Percentiles rank a stretch among this genome's conserved stretches.
phyloP scores from a whole-genome alignment of 1,140 invertebrate species.

The Drosophila repletoides region DNA sequence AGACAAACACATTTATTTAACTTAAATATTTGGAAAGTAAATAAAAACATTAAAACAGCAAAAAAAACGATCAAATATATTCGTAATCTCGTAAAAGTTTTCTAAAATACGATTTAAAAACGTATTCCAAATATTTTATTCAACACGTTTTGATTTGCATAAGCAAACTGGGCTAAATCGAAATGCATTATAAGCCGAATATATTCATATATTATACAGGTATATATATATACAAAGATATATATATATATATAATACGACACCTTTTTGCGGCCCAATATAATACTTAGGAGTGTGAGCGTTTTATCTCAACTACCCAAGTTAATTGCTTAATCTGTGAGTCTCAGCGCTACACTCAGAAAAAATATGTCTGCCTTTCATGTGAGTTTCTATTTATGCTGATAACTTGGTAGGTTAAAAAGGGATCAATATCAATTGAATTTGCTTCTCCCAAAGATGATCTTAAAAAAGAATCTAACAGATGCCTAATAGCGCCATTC shows the following conservation, averaged over 20 bases:
- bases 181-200: constrained; percentile 54
- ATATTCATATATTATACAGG: constrained; percentile 38
- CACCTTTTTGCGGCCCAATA: not conserved
- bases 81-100: constrained; percentile 9
- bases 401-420: too few relatives aligned
- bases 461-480: too few relatives aligned
- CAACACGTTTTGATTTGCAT: constrained; percentile 43
- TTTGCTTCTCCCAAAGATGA: too few relatives aligned
- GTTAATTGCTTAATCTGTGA: constrained; percentile 77
- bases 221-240: not conserved
- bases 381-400: too few relatives aligned
- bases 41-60: constrained; percentile 71
- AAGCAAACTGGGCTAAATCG: constrained; percentile 54
- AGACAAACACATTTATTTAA: constrained; percentile 29
- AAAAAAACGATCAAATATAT: constrained; percentile 47
- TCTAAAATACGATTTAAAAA: constrained; percentile 15
- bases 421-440: too few relatives aligned
- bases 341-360: not conserved
- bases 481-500: too few relatives aligned
- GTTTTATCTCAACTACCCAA: constrained; percentile 69
- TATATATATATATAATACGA: not conserved
- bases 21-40: constrained; percentile 72
- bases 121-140: not conserved
- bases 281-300: constrained; percentile 4
- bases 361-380: too few relatives aligned